These are phyloP conservation scores for Aramus guarauna DNA, from an alignment of 2,113 vertebrate species.

Conservation along the genomic window DNA sequence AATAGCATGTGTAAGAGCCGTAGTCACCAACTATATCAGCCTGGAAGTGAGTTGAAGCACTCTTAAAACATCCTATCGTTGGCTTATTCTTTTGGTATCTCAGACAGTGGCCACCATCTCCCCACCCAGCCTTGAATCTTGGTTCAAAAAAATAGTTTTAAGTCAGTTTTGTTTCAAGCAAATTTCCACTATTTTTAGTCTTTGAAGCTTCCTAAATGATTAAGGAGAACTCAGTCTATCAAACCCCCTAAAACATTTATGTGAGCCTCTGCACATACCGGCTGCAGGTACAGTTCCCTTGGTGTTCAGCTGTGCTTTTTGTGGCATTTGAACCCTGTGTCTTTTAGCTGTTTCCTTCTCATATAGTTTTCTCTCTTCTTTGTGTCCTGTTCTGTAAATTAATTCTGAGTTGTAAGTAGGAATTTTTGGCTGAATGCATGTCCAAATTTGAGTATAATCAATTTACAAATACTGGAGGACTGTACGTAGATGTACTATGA, in stretches of 20 bases:
- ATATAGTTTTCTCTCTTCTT: not conserved
- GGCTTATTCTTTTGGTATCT: conserved; percentile 1
- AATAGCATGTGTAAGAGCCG: not conserved
- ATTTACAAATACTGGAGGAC: not conserved
- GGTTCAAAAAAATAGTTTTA: not conserved
- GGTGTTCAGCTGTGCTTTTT: not conserved
- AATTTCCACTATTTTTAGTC: not conserved
- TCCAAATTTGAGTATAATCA: not conserved
- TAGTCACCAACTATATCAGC: not conserved
- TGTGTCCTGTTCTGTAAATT: not conserved
- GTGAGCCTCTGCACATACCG: not conserved
- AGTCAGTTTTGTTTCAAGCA: not conserved
- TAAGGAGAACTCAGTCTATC: not conserved
- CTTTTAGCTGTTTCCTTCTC: not conserved
- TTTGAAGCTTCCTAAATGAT: not conserved
- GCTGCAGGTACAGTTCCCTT: not conserved
- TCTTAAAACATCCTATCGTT: not conserved
- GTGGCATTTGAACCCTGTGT: not conserved
- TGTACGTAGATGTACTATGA: not conserved
- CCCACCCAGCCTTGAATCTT: not conserved
- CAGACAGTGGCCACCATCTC: not conserved
- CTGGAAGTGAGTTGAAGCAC: not conserved
- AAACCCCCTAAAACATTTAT: not conserved
- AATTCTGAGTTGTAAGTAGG: not conserved
- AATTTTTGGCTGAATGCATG: not conserved